Evolutionary conservation across 1,140 invertebrate species (phyloP).

Genomic region (Bombus ignitus): DNA sequence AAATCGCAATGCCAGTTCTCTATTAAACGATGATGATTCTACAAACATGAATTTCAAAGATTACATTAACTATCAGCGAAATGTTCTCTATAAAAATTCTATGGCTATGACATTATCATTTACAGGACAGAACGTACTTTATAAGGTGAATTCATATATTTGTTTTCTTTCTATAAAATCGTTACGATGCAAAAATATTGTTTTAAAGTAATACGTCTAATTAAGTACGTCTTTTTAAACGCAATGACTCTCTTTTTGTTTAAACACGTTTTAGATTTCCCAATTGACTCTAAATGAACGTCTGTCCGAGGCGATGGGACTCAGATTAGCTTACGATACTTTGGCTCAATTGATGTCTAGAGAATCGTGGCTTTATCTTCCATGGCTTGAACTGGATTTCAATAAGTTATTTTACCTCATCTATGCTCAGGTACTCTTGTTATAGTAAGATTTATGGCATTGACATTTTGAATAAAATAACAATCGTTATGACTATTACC

Average conservation of each 20-base stretch:
- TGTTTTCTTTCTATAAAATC: slow-evolving; percentile 1
- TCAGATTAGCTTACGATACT: slow-evolving; percentile 72
- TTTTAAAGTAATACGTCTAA: background rate
- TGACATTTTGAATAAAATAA: slow-evolving; percentile 33
- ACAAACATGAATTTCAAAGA: slow-evolving; percentile 51
- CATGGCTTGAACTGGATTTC: slow-evolving; percentile 65
- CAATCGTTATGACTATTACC: background rate
- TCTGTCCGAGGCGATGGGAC: slow-evolving; percentile 67
- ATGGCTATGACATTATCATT: slow-evolving; percentile 56
- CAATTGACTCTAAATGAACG: slow-evolving; percentile 68
- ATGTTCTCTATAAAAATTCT: slow-evolving; percentile 43
- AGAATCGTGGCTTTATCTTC: slow-evolving; percentile 49
- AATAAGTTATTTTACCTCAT: slow-evolving; percentile 70
- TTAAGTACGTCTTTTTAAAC: slow-evolving; percentile 23
- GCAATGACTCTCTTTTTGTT: background rate
- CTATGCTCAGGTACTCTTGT: slow-evolving; percentile 73
- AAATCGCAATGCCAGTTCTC: slow-evolving; percentile 38
- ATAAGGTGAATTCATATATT: slow-evolving; percentile 47
- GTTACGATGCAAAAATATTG: slow-evolving; percentile 20
- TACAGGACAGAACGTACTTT: slow-evolving; percentile 54
- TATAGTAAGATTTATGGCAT: slow-evolving; percentile 57
- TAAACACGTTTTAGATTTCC: slow-evolving; percentile 61
- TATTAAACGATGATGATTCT: slow-evolving; percentile 24
- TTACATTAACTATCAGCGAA: slow-evolving; percentile 59
- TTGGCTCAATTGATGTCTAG: slow-evolving; percentile 58